phyloP scores from a whole-genome alignment of 2,797 vertebrate species.

The Ctenopoma multispine region DNA sequence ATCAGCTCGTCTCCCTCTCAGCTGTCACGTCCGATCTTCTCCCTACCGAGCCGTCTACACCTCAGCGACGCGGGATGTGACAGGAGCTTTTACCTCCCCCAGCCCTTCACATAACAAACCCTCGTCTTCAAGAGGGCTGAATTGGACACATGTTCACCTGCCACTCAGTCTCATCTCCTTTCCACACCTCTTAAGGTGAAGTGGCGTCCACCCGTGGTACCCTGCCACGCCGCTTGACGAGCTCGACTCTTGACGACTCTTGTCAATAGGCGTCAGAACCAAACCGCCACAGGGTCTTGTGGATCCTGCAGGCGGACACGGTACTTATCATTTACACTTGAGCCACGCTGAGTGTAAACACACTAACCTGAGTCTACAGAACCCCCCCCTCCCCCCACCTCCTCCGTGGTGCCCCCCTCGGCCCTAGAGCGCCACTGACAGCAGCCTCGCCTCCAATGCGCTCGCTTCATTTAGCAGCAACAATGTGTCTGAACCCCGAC shows the following conservation, averaged over 20 bases:
- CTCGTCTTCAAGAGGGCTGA: conserved; percentile 6
- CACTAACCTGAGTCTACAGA: conserved; percentile 43
- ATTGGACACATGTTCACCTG: conserved; percentile 48
- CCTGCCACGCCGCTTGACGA: conserved; percentile 56
- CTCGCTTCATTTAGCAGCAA: conserved; percentile 83
- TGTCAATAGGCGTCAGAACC: conserved; percentile 39
- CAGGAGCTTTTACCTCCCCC: conserved; percentile 78
- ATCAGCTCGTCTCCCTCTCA: conserved; percentile 80
- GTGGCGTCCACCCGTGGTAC: conserved; percentile 69
- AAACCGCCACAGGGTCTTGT: conserved; percentile 27
- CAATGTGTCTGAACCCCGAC: conserved; percentile 79
- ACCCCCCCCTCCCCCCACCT: too few relatives aligned
- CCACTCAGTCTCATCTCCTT: conserved; percentile 70
- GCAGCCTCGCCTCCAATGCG: conserved; percentile 62
- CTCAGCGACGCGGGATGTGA: conserved; percentile 77
- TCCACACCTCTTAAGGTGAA: conserved; percentile 77
- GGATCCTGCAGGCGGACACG: conserved; percentile 30
- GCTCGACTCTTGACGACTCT: conserved; percentile 22
- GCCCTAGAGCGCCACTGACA: conserved; percentile 41
- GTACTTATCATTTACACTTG: conserved; percentile 70
- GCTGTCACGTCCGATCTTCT: conserved; percentile 82
- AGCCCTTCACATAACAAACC: conserved; percentile 33
- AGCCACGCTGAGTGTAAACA: conserved; percentile 66
- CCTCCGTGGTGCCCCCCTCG: neutral
- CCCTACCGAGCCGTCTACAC: conserved; percentile 63